phyloP scores from a whole-genome alignment of 2,797 vertebrate species.

The Tauraco hartlaubi region DNA sequence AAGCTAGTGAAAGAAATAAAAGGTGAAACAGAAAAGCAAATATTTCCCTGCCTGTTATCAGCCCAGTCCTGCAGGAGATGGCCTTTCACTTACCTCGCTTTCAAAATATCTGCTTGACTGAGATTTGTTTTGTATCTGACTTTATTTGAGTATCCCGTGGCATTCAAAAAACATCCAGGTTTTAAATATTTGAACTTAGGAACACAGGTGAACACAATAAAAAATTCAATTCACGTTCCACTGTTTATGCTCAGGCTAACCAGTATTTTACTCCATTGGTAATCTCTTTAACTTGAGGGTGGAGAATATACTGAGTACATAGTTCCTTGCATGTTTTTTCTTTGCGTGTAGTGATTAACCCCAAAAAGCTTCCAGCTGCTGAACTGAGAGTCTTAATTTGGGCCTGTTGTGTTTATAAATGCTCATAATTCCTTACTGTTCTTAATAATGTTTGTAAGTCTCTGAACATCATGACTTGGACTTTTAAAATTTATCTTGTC shows the following conservation, averaged over 20 bases:
- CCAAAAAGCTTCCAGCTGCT: constrained; percentile 37
- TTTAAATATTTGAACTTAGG: neutral
- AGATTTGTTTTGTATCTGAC: neutral
- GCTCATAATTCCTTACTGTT: constrained; percentile 17
- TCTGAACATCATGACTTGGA: constrained; percentile 27
- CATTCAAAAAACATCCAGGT: neutral
- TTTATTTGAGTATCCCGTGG: neutral
- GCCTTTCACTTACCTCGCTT: neutral
- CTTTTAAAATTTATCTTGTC: constrained; percentile 41
- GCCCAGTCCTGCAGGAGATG: neutral
- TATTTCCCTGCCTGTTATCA: neutral
- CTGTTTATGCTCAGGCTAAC: neutral
- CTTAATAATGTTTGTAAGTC: constrained; percentile 34
- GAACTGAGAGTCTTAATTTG: constrained; percentile 11
- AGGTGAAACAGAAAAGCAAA: neutral
- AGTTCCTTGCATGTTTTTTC: constrained; percentile 3
- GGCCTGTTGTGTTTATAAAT: constrained; percentile 46
- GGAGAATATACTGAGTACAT: neutral
- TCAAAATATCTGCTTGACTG: neutral
- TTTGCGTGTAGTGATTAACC: neutral
- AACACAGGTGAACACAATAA: fast-evolving
- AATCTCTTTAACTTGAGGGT: neutral
- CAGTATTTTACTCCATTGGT: neutral
- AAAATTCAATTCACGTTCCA: neutral
- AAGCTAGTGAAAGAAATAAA: neutral